A percentile compares a stretch with the other conserved stretches of the same genome.
These are phyloP conservation scores for Epinotia demarniana DNA, from an alignment of 2,888 invertebrate genomes.

Conservation along the genomic window DNA sequence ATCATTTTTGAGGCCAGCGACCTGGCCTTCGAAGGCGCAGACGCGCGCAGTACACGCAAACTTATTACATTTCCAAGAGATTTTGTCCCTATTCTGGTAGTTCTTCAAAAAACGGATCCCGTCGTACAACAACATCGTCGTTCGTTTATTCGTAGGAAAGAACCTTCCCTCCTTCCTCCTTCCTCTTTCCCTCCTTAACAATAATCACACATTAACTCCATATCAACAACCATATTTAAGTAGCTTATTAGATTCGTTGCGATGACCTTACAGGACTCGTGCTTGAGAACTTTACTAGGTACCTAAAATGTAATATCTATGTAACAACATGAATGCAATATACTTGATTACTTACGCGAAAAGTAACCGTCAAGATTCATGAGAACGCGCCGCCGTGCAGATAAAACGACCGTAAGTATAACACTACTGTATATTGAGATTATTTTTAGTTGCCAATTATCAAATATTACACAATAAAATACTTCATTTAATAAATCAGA, in stretches of 20 bases:
- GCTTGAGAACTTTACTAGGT: too few relatives aligned
- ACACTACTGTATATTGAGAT: conserved; percentile 1
- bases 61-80: conserved; percentile 70
- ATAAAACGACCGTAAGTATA: neutral
- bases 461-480: neutral
- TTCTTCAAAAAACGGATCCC: conserved; percentile 63
- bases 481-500: neutral
- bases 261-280: too few relatives aligned
- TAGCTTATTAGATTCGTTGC: too few relatives aligned
- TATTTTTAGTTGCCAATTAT: conserved; percentile 4
- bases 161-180: too few relatives aligned
- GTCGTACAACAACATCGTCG: conserved; percentile 57
- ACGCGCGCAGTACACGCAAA: conserved; percentile 63
- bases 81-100: conserved; percentile 63
- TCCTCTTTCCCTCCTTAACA: too few relatives aligned
- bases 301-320: too few relatives aligned
- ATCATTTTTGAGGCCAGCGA: conserved; percentile 57
- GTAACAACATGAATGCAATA: too few relatives aligned
- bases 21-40: conserved; percentile 55
- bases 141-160: conserved; percentile 57
- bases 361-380: neutral
- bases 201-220: neutral
- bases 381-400: neutral
- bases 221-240: too few relatives aligned
- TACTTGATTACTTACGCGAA: neutral